Evolutionary conservation across 2,797 vertebrate species (phyloP).

Genomic region (Gila robusta): DNA sequence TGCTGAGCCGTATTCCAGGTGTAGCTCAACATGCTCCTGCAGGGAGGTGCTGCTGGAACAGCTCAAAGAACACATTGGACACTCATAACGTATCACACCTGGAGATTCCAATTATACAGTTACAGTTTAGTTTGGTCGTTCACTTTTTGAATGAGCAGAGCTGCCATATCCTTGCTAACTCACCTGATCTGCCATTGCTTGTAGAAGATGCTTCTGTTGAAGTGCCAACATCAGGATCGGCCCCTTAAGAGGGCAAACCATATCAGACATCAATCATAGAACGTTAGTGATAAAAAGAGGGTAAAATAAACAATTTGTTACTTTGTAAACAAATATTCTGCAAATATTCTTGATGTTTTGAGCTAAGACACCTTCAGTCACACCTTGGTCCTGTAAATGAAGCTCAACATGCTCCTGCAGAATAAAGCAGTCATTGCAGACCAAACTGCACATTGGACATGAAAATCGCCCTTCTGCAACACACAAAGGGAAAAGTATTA

Average conservation of each 20-base stretch:
- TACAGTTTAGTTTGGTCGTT: neutral
- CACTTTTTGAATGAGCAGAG: neutral
- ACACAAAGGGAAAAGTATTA: slow-evolving; percentile 8
- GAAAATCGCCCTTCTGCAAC: slow-evolving; percentile 74
- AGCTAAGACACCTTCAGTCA: slow-evolving; percentile 60
- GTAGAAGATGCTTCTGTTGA: slow-evolving; percentile 9
- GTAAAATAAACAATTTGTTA: neutral
- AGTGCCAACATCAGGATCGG: neutral
- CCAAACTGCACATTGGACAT: slow-evolving; percentile 88
- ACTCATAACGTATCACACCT: slow-evolving; percentile 65
- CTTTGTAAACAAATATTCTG: neutral
- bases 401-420: slow-evolving; percentile 81
- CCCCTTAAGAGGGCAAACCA: slow-evolving; percentile 13
- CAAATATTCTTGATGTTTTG: neutral
- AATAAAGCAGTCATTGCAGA: slow-evolving; percentile 72
- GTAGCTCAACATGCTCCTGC: slow-evolving; percentile 79
- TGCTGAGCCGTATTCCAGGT: slow-evolving; percentile 66
- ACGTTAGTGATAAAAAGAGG: neutral
- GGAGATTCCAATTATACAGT: neutral
- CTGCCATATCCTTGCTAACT: neutral
- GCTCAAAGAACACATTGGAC: slow-evolving; percentile 72
- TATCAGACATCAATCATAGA: neutral
- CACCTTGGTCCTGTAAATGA: slow-evolving; percentile 71
- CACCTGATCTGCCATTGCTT: neutral
- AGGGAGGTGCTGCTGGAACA: slow-evolving; percentile 69